Conservation (phyloP, 2,797 vertebrate species). For the Sebastes jordani region DNA sequence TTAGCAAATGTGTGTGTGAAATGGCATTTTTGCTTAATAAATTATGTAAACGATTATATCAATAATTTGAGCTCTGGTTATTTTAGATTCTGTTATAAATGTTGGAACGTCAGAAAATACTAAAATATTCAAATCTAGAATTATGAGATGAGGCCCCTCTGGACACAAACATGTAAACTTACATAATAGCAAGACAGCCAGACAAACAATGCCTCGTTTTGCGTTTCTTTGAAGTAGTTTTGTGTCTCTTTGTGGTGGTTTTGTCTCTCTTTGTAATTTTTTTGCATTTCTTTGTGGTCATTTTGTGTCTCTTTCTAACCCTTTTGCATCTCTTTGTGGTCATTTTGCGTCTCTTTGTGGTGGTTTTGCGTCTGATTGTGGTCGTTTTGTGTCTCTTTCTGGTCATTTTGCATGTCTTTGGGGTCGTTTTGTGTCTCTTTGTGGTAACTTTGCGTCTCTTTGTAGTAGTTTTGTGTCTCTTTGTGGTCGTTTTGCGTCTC, state of each 20-base stretch:
- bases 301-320: not conserved
- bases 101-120: not conserved
- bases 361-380: accelerated
- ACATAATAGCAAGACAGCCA: not conserved
- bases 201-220: not conserved
- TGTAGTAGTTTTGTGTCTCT: accelerated
- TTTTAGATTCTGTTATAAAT: not conserved
- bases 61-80: not conserved
- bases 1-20: not conserved
- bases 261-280: no score
- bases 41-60: not conserved
- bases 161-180: not conserved
- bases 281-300: no score
- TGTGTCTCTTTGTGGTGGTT: not conserved
- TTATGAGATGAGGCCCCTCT: no score
- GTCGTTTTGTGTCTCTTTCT: not conserved
- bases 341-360: not conserved
- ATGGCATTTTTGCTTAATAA: not conserved
- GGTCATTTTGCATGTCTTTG: not conserved
- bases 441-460: accelerated
- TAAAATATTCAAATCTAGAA: not conserved
- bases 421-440: accelerated
- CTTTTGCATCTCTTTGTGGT: not conserved
- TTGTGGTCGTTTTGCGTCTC: accelerated
- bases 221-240: no score